Percentiles rank a stretch among this genome's conserved stretches.
Evolutionary conservation across 1,140 invertebrate genomes (phyloP).

Genomic region (Rhagoletis zephyria): DNA sequence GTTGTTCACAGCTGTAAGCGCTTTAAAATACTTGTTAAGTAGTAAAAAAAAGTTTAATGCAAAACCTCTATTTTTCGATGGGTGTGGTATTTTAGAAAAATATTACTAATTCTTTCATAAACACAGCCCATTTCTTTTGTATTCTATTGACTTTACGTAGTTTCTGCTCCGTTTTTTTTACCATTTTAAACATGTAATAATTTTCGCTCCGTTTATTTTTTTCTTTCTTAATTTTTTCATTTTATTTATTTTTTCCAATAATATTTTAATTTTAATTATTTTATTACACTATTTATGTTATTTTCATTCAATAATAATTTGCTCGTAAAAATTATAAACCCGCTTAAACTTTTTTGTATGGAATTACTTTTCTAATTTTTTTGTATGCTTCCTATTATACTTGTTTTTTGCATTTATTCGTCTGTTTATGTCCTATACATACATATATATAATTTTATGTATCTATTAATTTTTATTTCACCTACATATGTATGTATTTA

Average conservation of each 20-base stretch:
- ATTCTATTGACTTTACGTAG: background rate
- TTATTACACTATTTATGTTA: background rate
- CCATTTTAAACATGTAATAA: background rate
- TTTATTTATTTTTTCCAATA: background rate
- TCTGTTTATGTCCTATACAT: too few species aligned
- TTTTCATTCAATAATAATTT: background rate
- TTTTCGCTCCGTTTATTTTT: background rate
- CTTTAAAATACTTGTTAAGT: too few species aligned
- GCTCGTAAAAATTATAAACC: background rate
- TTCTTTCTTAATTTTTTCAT: background rate
- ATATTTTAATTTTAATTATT: background rate
- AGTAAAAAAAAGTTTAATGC: background rate
- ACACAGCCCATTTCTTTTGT: background rate
- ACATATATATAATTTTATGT: background rate
- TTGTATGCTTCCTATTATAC: background rate
- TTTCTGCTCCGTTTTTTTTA: background rate
- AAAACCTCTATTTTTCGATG: background rate
- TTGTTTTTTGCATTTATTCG: background rate
- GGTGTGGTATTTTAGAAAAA: background rate
- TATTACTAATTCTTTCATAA: background rate
- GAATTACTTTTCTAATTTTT: constrained; percentile 32
- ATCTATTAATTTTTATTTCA: background rate
- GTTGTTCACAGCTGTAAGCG: too few species aligned
- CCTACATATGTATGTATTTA: background rate
- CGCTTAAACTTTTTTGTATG: constrained; percentile 5